Percentiles rank a stretch among this genome's conserved stretches.
phyloP scores from a whole-genome alignment of 2,113 vertebrate species.

The Lasiurus cinereus region DNA sequence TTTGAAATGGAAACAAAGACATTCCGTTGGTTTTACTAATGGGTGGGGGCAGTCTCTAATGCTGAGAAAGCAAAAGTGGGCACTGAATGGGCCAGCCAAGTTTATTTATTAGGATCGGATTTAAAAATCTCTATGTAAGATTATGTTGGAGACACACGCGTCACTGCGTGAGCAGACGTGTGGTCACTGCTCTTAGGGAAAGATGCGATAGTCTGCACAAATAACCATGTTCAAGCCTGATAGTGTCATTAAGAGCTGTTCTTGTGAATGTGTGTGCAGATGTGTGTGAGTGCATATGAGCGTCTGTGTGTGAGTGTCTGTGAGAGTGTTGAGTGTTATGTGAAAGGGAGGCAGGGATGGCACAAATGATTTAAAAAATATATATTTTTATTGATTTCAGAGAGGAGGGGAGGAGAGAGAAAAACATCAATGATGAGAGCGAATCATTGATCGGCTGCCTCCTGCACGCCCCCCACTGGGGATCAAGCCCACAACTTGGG shows the following conservation, averaged over 20 bases:
- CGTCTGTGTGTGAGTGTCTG: neutral
- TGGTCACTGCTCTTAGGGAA: neutral
- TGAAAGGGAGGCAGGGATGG: neutral
- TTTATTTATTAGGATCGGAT: neutral
- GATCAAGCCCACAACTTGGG: no score
- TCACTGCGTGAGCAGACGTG: neutral
- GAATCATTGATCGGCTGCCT: no score
- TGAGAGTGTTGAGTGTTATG: no score
- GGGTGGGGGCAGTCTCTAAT: neutral
- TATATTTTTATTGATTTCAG: no score
- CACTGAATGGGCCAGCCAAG: neutral
- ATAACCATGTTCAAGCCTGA: neutral
- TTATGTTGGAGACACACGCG: neutral
- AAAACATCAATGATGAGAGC: no score
- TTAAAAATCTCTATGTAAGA: neutral
- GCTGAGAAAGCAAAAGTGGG: neutral
- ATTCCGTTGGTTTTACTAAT: neutral
- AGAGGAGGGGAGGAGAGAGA: no score
- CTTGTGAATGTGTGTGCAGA: no score
- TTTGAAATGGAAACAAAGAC: constrained; percentile 24
- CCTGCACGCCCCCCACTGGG: no score
- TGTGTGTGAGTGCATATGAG: neutral
- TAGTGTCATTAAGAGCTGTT: neutral
- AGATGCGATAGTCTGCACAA: neutral
- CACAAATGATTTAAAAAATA: neutral